Percentiles rank a stretch among this genome's conserved stretches.
Evolutionary conservation across 2,113 vertebrate species (phyloP).

Genomic region (Odocoileus hemionus): DNA sequence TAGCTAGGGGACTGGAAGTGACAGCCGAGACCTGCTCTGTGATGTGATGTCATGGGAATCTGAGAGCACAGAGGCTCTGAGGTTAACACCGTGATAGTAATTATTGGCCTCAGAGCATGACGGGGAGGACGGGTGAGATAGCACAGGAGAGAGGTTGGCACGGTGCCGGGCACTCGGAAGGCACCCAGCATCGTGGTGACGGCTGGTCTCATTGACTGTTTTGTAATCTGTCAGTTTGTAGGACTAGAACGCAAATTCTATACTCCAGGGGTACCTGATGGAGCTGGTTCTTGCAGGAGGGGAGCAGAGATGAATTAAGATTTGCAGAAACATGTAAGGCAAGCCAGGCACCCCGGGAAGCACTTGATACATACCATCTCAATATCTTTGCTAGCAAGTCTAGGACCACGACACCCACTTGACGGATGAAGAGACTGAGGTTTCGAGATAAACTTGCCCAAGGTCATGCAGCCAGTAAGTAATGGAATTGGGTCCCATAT

Average conservation of each 20-base stretch:
- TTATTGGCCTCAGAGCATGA: not conserved
- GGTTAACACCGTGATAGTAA: not conserved
- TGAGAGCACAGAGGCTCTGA: not conserved
- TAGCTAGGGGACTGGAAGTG: not conserved
- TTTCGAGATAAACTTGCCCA: not conserved
- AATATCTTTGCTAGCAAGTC: not conserved
- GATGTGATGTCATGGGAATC: not conserved
- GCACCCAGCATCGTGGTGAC: rapidly evolving
- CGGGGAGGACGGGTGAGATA: not conserved
- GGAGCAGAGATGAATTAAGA: not conserved
- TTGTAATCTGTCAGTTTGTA: not conserved
- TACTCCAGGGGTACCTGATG: not conserved
- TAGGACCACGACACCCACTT: not conserved
- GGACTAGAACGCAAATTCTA: not conserved
- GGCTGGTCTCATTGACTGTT: not conserved
- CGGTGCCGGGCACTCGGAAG: not conserved
- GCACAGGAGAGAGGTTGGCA: not conserved
- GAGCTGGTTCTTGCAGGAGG: not conserved
- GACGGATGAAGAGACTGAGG: not conserved
- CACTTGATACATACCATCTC: not conserved
- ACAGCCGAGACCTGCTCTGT: constrained; percentile 13
- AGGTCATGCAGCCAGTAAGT: not conserved
- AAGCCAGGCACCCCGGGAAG: not conserved
- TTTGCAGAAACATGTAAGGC: too few relatives aligned
- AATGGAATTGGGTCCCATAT: not conserved